Conservation (phyloP, 2,113 vertebrate species). For the Xiphorhynchus elegans region DNA sequence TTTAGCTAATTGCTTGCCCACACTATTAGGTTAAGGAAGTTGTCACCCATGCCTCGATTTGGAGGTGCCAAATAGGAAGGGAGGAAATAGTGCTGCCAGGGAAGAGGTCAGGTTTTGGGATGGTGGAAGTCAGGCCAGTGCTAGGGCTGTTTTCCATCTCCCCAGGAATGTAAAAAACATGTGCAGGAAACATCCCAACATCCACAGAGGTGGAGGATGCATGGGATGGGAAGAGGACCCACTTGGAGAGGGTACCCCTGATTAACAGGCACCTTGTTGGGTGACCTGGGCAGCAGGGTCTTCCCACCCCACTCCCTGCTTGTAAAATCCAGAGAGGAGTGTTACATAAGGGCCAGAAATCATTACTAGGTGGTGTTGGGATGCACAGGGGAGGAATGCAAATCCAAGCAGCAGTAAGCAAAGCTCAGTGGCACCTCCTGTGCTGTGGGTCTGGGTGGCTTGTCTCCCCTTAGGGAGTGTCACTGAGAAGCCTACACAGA, state of each 20-base stretch:
- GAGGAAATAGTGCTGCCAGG: neutral
- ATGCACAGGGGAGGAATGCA: neutral
- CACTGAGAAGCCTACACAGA: neutral
- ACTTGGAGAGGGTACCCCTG: neutral
- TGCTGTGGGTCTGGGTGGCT: rapidly evolving
- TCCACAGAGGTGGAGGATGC: neutral
- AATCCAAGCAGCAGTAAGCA: neutral
- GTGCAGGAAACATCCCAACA: neutral
- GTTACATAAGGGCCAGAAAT: neutral
- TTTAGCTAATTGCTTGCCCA: slow-evolving; percentile 24
- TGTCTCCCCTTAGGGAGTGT: rapidly evolving
- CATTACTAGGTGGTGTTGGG: neutral
- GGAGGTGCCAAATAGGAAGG: neutral
- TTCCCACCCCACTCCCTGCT: neutral
- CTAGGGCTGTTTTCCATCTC: neutral
- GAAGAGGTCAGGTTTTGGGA: neutral
- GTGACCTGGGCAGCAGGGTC: neutral
- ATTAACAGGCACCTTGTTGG: neutral
- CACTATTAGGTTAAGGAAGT: neutral
- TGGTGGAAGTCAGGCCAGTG: neutral
- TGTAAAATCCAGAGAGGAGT: neutral
- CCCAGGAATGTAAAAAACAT: neutral
- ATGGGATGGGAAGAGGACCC: neutral
- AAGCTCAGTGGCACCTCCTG: neutral
- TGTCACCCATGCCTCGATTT: rapidly evolving